phyloP scores from a whole-genome alignment of 2,888 invertebrate species.

The Poecilus cupreus region DNA sequence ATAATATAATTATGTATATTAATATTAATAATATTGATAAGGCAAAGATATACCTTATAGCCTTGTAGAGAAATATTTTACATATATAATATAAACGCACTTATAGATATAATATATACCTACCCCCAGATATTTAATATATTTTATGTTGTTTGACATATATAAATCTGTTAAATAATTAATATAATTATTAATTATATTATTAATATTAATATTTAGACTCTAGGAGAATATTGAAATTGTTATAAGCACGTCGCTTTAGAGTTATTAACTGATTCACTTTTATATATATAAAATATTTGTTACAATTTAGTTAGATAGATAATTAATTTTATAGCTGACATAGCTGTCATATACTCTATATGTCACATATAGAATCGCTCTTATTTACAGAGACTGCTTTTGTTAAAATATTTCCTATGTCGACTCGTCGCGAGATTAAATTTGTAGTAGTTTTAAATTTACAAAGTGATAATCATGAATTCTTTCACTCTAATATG shows the following conservation, averaged over 20 bases:
- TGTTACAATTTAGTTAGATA: conserved; percentile 40
- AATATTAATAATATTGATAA: conserved; percentile 35
- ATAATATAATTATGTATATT: conserved; percentile 47
- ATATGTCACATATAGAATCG: conserved; percentile 15
- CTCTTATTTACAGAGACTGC: conserved; percentile 51
- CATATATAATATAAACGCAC: conserved; percentile 60
- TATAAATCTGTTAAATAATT: conserved; percentile 61
- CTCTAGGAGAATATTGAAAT: conserved; percentile 29
- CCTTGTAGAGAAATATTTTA: conserved; percentile 58
- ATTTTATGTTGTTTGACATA: conserved; percentile 67
- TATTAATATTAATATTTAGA: conserved; percentile 28
- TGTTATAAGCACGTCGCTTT: conserved; percentile 47
- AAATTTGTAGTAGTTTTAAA: conserved; percentile 39
- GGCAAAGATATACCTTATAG: conserved; percentile 26
- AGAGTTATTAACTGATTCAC: conserved; percentile 31
- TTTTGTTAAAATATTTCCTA: conserved; percentile 41
- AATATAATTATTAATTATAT: conserved; percentile 56
- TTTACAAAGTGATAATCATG: conserved; percentile 53
- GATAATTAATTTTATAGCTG: conserved; percentile 39
- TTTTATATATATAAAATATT: conserved; percentile 42
- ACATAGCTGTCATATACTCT: conserved; percentile 21
- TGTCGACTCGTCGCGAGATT: conserved; percentile 15
- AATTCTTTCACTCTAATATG: conserved; percentile 2
- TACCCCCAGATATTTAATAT: conserved; percentile 64
- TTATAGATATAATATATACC: conserved; percentile 61